Evolutionary conservation across 2,888 invertebrate species (phyloP).

Genomic region (Barypeithes pellucidus): DNA sequence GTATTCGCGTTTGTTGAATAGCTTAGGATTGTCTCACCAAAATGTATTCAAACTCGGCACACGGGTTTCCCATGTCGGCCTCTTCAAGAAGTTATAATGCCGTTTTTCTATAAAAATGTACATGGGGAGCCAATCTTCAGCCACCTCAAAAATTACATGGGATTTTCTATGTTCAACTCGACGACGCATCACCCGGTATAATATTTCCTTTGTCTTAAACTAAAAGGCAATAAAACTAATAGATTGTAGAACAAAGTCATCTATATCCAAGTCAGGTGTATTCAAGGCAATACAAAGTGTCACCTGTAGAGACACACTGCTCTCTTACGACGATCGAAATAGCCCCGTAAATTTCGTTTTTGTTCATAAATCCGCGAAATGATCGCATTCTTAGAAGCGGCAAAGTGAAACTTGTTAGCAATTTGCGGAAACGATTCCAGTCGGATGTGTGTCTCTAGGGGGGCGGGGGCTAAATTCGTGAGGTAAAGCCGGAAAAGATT

Average conservation of each 20-base stretch:
- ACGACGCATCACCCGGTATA: not conserved
- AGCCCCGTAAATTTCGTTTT: slow-evolving; percentile 64
- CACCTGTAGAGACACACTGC: slow-evolving; percentile 64
- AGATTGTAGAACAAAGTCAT: slow-evolving; percentile 42
- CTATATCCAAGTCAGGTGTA: slow-evolving; percentile 66
- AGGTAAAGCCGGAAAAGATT: slow-evolving; percentile 11
- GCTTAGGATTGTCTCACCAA: no score
- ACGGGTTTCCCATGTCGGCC: no score
- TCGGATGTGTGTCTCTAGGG: slow-evolving; percentile 51
- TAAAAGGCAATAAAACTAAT: slow-evolving; percentile 47
- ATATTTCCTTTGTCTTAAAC: not conserved
- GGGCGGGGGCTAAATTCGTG: slow-evolving; percentile 28
- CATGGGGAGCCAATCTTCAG: no score
- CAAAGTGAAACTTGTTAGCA: slow-evolving; percentile 67
- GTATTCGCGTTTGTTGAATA: not conserved
- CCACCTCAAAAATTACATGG: no score
- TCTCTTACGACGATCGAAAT: slow-evolving; percentile 63
- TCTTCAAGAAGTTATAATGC: no score
- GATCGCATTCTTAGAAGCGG: slow-evolving; percentile 65
- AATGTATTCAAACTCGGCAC: no score
- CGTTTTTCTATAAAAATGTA: no score
- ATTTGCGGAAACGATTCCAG: slow-evolving; percentile 65
- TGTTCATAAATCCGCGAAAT: slow-evolving; percentile 52
- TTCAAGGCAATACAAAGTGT: slow-evolving; percentile 64
- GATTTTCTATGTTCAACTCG: no score